Evolutionary conservation across 2,113 vertebrate species (phyloP).

Genomic region (Pongo abelii): DNA sequence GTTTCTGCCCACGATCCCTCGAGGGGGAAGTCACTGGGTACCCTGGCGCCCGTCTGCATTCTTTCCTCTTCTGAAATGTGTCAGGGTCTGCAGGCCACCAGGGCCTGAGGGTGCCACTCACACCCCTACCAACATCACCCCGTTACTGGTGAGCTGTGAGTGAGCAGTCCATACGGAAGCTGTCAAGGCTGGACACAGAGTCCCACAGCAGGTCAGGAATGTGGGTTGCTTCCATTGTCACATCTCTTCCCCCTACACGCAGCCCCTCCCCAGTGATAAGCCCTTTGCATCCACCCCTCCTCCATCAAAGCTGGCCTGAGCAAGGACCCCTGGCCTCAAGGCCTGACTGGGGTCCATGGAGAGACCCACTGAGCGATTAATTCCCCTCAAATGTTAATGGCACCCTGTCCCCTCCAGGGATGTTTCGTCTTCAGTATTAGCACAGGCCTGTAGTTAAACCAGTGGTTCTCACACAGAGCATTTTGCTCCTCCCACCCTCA

Average conservation of each 20-base stretch:
- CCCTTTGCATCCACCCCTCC: not conserved
- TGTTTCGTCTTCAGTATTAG: not conserved
- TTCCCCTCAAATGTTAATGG: not conserved
- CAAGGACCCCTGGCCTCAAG: not conserved
- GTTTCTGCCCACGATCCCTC: constrained; percentile 53
- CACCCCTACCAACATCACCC: no score
- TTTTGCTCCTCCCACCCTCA: not conserved
- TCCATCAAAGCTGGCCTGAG: not conserved
- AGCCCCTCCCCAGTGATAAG: no score
- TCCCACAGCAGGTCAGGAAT: not conserved
- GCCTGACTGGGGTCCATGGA: no score
- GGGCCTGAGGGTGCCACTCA: accelerated
- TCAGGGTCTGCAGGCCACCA: not conserved
- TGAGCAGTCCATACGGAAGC: not conserved
- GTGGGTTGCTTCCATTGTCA: not conserved
- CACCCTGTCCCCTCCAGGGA: not conserved
- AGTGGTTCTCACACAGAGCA: not conserved
- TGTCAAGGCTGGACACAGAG: not conserved
- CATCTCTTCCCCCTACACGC: no score
- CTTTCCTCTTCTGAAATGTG: not conserved
- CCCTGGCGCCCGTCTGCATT: constrained; percentile 50
- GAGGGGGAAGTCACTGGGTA: constrained; percentile 9
- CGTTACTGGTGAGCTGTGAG: accelerated
- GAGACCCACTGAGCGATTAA: not conserved
- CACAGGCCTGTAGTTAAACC: not conserved